These are phyloP conservation scores for Sipha flava DNA, from an alignment of 1,140 invertebrate genomes.

Conservation along the genomic window DNA sequence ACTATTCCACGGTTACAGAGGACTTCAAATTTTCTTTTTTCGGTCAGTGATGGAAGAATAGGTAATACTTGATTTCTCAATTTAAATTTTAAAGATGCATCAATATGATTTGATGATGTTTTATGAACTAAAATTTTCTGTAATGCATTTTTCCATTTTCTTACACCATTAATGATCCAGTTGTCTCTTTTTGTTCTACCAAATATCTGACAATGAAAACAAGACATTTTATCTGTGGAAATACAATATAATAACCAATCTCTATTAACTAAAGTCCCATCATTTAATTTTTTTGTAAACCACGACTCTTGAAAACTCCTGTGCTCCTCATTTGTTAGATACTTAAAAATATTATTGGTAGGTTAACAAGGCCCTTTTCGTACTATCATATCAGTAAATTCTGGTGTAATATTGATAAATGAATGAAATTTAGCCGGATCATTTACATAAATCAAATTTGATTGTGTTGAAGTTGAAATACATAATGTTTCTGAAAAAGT, in stretches of 20 bases:
- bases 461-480: too few relatives aligned
- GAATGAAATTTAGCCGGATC: background rate
- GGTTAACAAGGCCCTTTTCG: background rate
- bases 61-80: background rate
- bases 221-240: background rate
- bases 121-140: background rate
- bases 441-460: background rate
- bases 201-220: background rate
- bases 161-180: background rate
- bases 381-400: background rate
- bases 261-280: background rate
- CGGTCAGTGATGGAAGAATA: background rate
- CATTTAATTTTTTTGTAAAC: background rate
- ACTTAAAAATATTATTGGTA: background rate
- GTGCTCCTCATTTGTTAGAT: background rate
- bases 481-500: too few relatives aligned
- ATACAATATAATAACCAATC: background rate
- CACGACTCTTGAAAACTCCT: background rate
- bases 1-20: background rate
- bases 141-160: background rate
- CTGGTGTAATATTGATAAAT: background rate
- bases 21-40: background rate
- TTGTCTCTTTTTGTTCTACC: background rate
- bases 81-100: background rate
- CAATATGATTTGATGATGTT: background rate